Evolutionary conservation across 2,888 invertebrate species (phyloP).

Genomic region (Elmis aenea): DNA sequence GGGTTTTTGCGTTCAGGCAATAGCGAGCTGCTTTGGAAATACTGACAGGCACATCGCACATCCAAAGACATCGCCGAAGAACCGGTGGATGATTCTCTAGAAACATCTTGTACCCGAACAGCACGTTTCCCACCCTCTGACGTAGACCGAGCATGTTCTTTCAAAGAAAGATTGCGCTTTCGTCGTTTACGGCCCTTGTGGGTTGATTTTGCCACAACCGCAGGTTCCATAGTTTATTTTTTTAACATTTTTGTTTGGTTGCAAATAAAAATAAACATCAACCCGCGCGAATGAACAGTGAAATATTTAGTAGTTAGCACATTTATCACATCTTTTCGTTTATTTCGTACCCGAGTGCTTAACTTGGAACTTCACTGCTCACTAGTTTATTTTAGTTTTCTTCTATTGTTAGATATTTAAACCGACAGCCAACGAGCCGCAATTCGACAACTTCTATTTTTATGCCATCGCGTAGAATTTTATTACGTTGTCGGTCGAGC

Average conservation of each 20-base stretch:
- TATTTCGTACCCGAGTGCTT: constrained; percentile 17
- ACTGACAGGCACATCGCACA: constrained; percentile 82
- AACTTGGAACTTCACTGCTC: constrained; percentile 34
- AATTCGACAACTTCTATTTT: constrained; percentile 23
- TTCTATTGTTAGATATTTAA: constrained; percentile 37
- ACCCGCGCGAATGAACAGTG: constrained; percentile 14
- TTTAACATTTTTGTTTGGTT: background rate
- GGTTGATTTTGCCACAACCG: no score
- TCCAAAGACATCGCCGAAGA: constrained; percentile 63
- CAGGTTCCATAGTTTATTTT: constrained; percentile 18
- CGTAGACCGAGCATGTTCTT: constrained; percentile 46
- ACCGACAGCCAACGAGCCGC: constrained; percentile 33
- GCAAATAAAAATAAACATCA: constrained; percentile 6
- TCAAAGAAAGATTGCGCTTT: constrained; percentile 5
- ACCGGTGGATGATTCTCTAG: constrained; percentile 65
- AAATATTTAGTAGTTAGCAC: constrained; percentile 18
- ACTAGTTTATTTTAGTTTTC: constrained; percentile 40
- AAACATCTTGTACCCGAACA: constrained; percentile 58
- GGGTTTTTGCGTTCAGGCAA: constrained; percentile 71
- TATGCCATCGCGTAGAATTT: constrained; percentile 8
- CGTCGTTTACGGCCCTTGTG: constrained; percentile 7
- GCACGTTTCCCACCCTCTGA: constrained; percentile 63
- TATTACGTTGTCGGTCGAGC: no score
- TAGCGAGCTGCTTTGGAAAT: constrained; percentile 74
- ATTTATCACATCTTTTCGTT: constrained; percentile 11